A percentile compares a stretch with the other conserved stretches of the same genome.
Conservation (phyloP, 2,113 vertebrate species). For the Corvus hawaiiensis region DNA sequence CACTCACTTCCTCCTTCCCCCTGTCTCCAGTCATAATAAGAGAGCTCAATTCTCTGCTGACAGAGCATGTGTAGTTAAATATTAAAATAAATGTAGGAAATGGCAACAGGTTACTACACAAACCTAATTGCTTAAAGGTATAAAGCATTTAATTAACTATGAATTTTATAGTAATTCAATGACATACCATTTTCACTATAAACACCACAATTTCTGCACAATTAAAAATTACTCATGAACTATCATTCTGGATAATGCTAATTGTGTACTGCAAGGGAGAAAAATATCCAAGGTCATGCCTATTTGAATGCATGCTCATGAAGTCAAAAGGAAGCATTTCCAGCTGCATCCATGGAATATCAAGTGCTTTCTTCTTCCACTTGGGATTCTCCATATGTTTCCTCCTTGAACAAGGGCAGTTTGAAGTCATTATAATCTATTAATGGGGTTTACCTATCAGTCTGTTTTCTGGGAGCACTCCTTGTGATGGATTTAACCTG, state of each 20-base stretch:
- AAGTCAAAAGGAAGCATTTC: slow-evolving; percentile 28
- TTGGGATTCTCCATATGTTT: slow-evolving; percentile 56
- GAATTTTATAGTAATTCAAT: not conserved
- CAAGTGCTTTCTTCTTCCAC: slow-evolving; percentile 41
- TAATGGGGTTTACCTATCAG: slow-evolving; percentile 30
- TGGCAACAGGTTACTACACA: not conserved
- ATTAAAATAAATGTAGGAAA: slow-evolving; percentile 28
- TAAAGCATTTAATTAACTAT: slow-evolving; percentile 7
- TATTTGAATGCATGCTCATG: not conserved
- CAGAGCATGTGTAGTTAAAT: not conserved
- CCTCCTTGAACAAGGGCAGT: slow-evolving; percentile 42
- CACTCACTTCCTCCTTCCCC: not conserved
- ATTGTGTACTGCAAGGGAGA: not conserved
- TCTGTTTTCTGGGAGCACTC: slow-evolving; percentile 21
- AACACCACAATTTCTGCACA: not conserved
- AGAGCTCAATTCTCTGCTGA: not conserved
- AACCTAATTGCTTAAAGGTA: not conserved
- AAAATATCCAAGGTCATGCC: slow-evolving; percentile 17
- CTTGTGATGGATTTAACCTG: slow-evolving; percentile 21
- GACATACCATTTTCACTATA: not conserved
- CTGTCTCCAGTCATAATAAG: not conserved
- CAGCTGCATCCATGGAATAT: slow-evolving; percentile 39
- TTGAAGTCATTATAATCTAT: slow-evolving; percentile 52
- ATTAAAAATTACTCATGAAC: slow-evolving; percentile 27
- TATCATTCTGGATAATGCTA: not conserved